Evolutionary conservation across 2,113 vertebrate species (phyloP).

Genomic region (Pseudonaja textilis): DNA sequence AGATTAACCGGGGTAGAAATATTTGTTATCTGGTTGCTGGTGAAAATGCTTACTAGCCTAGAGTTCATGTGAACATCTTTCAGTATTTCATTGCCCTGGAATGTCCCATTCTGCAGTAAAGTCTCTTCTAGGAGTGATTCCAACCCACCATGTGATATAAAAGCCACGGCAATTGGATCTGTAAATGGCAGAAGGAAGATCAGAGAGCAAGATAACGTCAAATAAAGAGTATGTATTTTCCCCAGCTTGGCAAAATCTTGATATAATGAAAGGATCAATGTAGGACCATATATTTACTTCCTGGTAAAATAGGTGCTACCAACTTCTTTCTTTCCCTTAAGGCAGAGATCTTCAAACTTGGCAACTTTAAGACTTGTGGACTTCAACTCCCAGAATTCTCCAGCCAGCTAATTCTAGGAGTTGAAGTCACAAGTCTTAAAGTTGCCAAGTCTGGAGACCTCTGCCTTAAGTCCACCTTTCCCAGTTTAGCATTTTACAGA

Average conservation of each 20-base stretch:
- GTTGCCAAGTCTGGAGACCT: too few relatives aligned
- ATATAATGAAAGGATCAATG: background rate
- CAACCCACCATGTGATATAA: conserved; percentile 7
- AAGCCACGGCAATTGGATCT: conserved; percentile 20
- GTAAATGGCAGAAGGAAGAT: background rate
- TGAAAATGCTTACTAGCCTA: background rate
- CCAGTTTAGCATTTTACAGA: background rate
- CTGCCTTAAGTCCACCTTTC: background rate
- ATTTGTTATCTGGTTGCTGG: background rate
- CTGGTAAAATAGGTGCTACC: background rate
- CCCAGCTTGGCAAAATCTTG: background rate
- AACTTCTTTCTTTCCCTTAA: background rate
- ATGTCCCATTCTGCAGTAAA: background rate
- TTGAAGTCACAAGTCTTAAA: too few relatives aligned
- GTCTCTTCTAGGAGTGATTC: background rate
- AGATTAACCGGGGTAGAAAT: conserved; percentile 9
- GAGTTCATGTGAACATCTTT: background rate
- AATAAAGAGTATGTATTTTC: background rate
- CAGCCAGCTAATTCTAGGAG: too few relatives aligned
- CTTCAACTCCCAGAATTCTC: too few relatives aligned
- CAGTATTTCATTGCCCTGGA: background rate
- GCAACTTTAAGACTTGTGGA: too few relatives aligned
- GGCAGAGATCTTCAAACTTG: too few relatives aligned
- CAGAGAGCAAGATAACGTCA: background rate
- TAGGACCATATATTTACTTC: background rate